Base-by-base conservation (phyloP, 2,888 invertebrate species). In the Ecliptopera silaceata region DNA sequence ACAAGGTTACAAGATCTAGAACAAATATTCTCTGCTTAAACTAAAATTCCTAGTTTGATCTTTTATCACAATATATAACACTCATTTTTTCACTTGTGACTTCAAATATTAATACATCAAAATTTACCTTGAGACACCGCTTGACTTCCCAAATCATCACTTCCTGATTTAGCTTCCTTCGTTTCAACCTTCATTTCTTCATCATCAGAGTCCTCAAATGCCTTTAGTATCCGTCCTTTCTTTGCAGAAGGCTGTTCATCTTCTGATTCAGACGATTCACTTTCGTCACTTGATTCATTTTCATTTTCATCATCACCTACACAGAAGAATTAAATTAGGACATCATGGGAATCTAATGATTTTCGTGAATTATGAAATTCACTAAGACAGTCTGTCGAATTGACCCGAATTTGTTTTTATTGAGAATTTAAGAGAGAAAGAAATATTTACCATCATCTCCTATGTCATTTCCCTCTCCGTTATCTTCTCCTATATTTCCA, bases 201-300 rank as follows among this genome's bases (percentile, higher is more conserved):
- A 62, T 90, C 89, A 71, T 90, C 91, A 1, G 91, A 90, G 71
- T 90, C 90, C 71, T 88, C 89, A 71, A 91, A 91, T 0, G 90
- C 91, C 71, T 89, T 91, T 47, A 90, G 74, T 59, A 91, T 91
- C 68, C 91, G 82, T 2, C 89, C 80, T 65, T 84, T 90, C 59
- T 77, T 88, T 12, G 75, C 71, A 47, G 52, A 48, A 8, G 62
- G 56, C 58, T 79, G 70, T 32, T 69, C 64, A 29, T 74, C 70
- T 60, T 84, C 83, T 4, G 86, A 82, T 58, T 82, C 83, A 20
- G 82, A 84, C 4, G 82, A 81, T 32, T 84, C 81, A 15, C 64
- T 66, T 1, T 80, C 80, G 1, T 80, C 79, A 66, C 75, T 80
- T 18, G 79, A 75, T 45, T 76, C 60, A 52, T 68, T 59, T 49